Evolutionary conservation across 2,797 vertebrate species (phyloP), one percentile per base, ranked within the genome.

Genomic region (Decapterus maruadsi): DNA sequence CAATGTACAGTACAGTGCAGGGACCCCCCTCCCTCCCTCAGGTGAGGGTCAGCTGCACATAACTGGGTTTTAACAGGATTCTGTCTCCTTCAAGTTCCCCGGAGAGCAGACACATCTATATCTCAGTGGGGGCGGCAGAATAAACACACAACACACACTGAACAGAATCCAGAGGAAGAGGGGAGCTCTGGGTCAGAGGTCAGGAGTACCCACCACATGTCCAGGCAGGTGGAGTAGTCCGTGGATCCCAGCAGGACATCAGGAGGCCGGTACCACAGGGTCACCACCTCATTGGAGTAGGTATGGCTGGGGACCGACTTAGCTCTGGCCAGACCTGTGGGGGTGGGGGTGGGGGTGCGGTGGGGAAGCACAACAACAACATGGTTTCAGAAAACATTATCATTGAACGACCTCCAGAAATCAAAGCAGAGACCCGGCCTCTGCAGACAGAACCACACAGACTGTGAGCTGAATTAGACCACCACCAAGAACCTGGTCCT

Each of bases 251-350:
- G 92, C 74, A 99, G 96, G 78, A 99, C 98, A 84, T 99, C 98
- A 78, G 98, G 98, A 87, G 98, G 98, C 66, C 98, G 94, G 90
- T 99, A 99, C 98, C 98, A 99, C 17, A 99, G 93, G 34, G 98
- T 99, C 89, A 99, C 98, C 86, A 99, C 98, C 94, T 99, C 98
- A 60, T 99, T 99, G 88, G 98, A 99, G 86, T 99, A 99, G 0
- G 98, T 99, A 87, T 99, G 98, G 93, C 98, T 99, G 80, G 97
- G 98, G 81, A 99, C 96, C 0, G 98, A 99, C 91, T 99, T 99
- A 73, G 97, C 97, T 92, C 97, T 95, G 75, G 98, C 98, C 86
- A 99, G 96, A 87, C 98, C 98, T 99, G 91, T 46, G 53, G 54
- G 72, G 54, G 34, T 16, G 26, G 26, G 26, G 26, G 26, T 46